phyloP scores from a whole-genome alignment of 2,888 invertebrate species.

The Didymodactylos carnosus region DNA sequence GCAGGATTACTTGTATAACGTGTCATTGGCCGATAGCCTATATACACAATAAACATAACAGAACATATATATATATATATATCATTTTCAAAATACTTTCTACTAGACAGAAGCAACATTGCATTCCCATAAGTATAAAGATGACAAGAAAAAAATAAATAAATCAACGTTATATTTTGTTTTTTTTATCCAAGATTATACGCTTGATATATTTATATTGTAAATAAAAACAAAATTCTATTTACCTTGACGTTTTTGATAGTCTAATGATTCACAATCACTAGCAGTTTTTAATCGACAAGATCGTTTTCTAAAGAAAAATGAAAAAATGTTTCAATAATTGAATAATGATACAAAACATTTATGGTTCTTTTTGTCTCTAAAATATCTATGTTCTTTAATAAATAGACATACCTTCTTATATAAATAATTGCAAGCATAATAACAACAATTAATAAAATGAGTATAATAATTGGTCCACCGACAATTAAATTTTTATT shows the following conservation, averaged over 20 bases:
- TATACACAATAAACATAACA: too few relatives aligned
- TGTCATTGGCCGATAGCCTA: neutral
- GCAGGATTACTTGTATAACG: constrained; percentile 8
- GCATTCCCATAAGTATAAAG: too few relatives aligned
- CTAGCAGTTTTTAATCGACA: constrained; percentile 89
- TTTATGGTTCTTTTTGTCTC: too few relatives aligned
- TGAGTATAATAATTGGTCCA: neutral
- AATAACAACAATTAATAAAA: neutral
- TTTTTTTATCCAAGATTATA: neutral
- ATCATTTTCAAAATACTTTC: too few relatives aligned
- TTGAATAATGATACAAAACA: too few relatives aligned
- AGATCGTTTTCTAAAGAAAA: constrained; percentile 53
- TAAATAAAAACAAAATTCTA: neutral
- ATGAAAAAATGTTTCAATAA: neutral
- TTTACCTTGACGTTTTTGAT: constrained; percentile 63
- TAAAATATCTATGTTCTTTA: neutral
- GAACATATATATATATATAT: too few relatives aligned
- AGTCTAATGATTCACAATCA: constrained; percentile 74
- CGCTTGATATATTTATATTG: neutral
- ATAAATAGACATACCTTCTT: neutral
- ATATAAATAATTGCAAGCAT: neutral
- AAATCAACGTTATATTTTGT: too few relatives aligned
- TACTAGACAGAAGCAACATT: too few relatives aligned
- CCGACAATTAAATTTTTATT: neutral
- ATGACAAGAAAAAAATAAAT: too few relatives aligned